Percentiles rank a stretch among this genome's conserved stretches.
Conservation (phyloP, 2,113 vertebrate species). For the Ophthalmolycus amberensis region DNA sequence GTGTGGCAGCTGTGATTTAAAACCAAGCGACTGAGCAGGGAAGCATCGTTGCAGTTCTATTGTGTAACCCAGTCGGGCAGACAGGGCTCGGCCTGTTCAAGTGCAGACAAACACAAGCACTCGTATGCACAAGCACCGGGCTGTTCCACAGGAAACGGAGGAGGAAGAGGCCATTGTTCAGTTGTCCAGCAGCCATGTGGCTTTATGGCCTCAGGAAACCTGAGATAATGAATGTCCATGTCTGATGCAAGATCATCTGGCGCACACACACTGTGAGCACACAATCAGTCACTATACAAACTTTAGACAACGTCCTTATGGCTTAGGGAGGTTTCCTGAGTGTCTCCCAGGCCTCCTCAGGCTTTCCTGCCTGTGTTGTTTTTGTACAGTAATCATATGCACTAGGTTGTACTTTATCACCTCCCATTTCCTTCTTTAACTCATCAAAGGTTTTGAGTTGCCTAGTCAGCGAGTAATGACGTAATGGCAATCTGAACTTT, state of each 20-base stretch:
- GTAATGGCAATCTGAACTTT: constrained; percentile 18
- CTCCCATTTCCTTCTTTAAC: constrained; percentile 40
- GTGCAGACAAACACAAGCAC: constrained; percentile 38
- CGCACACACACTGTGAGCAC: constrained; percentile 52
- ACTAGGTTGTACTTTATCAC: constrained; percentile 36
- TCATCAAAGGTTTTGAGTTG: constrained; percentile 48
- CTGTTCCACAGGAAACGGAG: constrained; percentile 73
- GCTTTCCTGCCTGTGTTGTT: constrained; percentile 56
- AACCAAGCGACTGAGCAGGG: constrained; percentile 23
- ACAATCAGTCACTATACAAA: constrained; percentile 46
- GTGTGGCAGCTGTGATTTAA: constrained; percentile 51
- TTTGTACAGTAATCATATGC: constrained; percentile 31
- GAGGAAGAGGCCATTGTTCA: constrained; percentile 82
- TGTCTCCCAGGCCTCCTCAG: constrained; percentile 53
- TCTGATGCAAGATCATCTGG: constrained; percentile 73
- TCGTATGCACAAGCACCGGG: constrained; percentile 36
- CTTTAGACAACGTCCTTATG: constrained; percentile 52
- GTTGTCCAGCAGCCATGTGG: constrained; percentile 62
- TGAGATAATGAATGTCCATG: constrained; percentile 75
- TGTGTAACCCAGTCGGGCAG: constrained; percentile 56
- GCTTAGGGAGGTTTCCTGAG: constrained; percentile 63
- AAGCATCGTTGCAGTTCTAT: constrained; percentile 34
- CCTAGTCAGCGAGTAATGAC: constrained; percentile 20
- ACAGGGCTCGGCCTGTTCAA: constrained; percentile 55
- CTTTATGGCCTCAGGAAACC: constrained; percentile 77